Conservation (phyloP, 2,797 vertebrate genomes). For the Discoglossus pictus region DNA sequence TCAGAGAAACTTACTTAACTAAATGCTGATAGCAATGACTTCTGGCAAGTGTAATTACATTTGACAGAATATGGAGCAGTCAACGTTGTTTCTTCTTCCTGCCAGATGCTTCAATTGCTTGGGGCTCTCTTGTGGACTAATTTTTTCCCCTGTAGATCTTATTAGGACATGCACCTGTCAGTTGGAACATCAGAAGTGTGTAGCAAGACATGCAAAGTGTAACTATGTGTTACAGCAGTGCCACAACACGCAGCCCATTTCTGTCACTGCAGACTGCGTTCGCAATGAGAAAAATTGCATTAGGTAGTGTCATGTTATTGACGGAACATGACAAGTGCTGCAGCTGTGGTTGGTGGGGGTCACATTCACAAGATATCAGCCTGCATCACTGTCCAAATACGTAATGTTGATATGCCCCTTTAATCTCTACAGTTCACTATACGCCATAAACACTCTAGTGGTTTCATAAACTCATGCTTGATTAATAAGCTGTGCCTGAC, state of each 20-base stretch:
- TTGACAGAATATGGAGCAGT: slow-evolving; percentile 67
- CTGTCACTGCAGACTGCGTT: slow-evolving; percentile 59
- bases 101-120: slow-evolving; percentile 67
- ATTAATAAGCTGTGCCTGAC: slow-evolving; percentile 51
- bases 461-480: slow-evolving; percentile 45
- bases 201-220: slow-evolving; percentile 55
- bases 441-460: slow-evolving; percentile 3
- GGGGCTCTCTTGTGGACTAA: slow-evolving; percentile 59
- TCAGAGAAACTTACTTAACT: slow-evolving; percentile 63
- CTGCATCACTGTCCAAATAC: slow-evolving; percentile 33
- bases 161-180: slow-evolving; percentile 67
- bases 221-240: slow-evolving; percentile 53
- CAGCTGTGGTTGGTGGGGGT: neutral
- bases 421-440: slow-evolving; percentile 47
- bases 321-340: slow-evolving; percentile 41
- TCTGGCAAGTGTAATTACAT: slow-evolving; percentile 67
- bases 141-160: slow-evolving; percentile 65
- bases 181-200: slow-evolving; percentile 57
- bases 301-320: slow-evolving; percentile 46
- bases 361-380: slow-evolving; percentile 8
- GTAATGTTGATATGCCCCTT: slow-evolving; percentile 45
- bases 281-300: slow-evolving; percentile 47
- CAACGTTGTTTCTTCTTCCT: slow-evolving; percentile 58
- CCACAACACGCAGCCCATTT: slow-evolving; percentile 53
- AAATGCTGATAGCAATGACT: slow-evolving; percentile 62